phyloP scores from a whole-genome alignment of 1,140 invertebrate genomes.

The Parasteatoda tepidariorum region DNA sequence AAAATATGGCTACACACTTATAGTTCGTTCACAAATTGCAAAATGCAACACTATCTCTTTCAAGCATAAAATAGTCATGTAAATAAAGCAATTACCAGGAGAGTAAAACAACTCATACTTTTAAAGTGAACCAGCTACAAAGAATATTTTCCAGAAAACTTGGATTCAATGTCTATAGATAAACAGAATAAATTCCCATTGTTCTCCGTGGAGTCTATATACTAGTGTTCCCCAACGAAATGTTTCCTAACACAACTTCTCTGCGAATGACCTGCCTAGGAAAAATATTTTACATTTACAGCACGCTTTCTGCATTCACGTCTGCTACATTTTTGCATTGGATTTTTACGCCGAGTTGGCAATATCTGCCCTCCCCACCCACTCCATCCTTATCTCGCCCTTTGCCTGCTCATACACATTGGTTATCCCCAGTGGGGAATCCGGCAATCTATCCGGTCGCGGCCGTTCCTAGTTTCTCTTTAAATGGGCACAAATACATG shows the following conservation, averaged over 20 bases:
- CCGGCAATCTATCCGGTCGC: slow-evolving; percentile 8
- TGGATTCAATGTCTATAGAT: not conserved
- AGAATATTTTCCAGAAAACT: not conserved
- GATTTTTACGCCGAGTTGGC: not conserved
- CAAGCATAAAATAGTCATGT: too few species aligned
- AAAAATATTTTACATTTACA: not conserved
- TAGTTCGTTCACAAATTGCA: too few species aligned
- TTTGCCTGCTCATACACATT: not conserved
- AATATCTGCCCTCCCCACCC: not conserved
- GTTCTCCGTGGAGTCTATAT: not conserved
- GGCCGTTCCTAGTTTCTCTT: not conserved
- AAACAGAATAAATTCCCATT: not conserved
- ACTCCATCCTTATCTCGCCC: slow-evolving; percentile 5
- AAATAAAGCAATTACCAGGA: too few species aligned
- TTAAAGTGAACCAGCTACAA: too few species aligned
- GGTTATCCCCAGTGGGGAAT: not conserved
- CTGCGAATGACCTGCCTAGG: not conserved
- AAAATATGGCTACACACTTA: too few species aligned
- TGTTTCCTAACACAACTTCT: not conserved
- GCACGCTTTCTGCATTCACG: not conserved
- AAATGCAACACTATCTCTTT: too few species aligned
- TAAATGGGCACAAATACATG: not conserved
- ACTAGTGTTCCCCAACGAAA: not conserved
- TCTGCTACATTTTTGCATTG: not conserved
- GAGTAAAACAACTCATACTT: too few species aligned